Base-by-base conservation (phyloP, 2,797 vertebrate genomes). In the Schizothorax lantsangensis region DNA sequence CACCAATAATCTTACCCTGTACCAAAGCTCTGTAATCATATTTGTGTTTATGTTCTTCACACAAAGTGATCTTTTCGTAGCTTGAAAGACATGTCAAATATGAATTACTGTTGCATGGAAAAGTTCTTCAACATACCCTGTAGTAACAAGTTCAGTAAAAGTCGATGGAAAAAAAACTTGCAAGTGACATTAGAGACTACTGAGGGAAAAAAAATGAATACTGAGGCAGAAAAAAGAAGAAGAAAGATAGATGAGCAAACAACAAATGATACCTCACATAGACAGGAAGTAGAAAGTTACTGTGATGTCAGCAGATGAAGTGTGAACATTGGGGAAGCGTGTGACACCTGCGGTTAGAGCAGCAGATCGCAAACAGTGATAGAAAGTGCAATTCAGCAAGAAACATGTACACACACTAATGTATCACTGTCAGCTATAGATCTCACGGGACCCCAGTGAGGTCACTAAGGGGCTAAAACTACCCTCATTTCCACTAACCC, bases 341-440 rank as follows among this genome's bases (percentile, higher is more conserved):
- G 47, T 36, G 49, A 86, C 57, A 74, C 40, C 30, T 74, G 54
- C 0, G 54, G 69, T 81, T 64, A 81, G 11, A 81, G 30, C 30
- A 81, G 69, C 23, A 86, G 78, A 72, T 64, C 4, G 30, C 43
- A 52, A 86, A 45, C 69, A 52, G 69, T 73, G 69, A 52, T 12
- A 81, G 6, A 74, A 86, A 74, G 23, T 86, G 79, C 79, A 66
- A 45, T 52, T 81, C 69, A 74, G 79, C 79, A 75, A 54, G 43
- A 86, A 81, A n/a, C 5, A 40, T 1, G 1, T 64, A 23, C 40
- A 15, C 49, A 15, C 36, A 40, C 43, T 64, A 57, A 74, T 86
- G 69, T 30, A 66, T 86, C 84, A 86, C 79, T 66, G 43, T 86
- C 79, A 75, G 66, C 57, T 66, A 17, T 36, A 81, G 43, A 38